Evolutionary conservation across 2,113 vertebrate species (phyloP).

Genomic region (Lepidothrix coronata): DNA sequence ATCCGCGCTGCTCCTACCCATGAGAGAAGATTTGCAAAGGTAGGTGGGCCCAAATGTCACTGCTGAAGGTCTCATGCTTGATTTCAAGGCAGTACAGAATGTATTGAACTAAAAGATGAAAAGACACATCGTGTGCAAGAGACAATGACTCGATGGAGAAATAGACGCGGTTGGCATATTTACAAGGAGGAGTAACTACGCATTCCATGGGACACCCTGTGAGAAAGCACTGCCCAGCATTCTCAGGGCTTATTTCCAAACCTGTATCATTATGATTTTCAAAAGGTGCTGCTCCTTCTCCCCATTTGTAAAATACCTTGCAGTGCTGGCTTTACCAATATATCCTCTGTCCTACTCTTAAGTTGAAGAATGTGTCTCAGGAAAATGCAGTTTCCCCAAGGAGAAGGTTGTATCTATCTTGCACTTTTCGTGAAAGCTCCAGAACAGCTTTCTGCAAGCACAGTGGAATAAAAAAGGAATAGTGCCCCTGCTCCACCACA

Average conservation of each 20-base stretch:
- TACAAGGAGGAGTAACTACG: background rate
- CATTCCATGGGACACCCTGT: background rate
- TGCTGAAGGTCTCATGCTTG: constrained; percentile 5
- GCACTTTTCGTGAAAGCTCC: background rate
- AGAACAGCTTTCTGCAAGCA: background rate
- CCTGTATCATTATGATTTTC: background rate
- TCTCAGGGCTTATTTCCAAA: background rate
- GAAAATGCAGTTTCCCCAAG: background rate
- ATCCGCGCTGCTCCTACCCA: background rate
- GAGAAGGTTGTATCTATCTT: background rate
- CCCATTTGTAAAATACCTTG: background rate
- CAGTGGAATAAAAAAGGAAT: background rate
- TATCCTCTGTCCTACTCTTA: background rate
- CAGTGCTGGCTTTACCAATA: background rate
- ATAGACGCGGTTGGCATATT: background rate
- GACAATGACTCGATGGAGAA: background rate
- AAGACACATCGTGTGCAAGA: background rate
- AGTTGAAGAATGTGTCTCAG: background rate
- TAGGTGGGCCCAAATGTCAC: constrained; percentile 30
- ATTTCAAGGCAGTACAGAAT: background rate
- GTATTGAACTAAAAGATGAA: background rate
- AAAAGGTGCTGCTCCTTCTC: background rate
- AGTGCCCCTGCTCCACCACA: background rate
- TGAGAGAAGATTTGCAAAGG: background rate
- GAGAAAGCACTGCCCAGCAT: background rate